These are phyloP conservation scores for Phyllotreta cruciferae DNA, from an alignment of 2,888 invertebrate genomes.

Conservation along the genomic window DNA sequence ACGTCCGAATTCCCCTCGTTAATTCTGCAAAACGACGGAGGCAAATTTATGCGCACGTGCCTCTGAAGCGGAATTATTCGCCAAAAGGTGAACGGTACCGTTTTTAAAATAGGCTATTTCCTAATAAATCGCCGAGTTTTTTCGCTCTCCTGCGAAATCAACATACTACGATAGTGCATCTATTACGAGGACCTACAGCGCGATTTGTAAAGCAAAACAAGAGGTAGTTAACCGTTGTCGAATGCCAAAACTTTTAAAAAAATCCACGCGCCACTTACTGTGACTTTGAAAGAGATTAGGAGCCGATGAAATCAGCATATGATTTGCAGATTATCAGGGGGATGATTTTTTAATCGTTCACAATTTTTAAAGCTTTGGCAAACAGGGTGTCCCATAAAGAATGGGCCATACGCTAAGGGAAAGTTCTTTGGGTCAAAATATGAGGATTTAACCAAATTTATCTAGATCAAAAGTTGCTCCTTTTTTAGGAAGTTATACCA, in stretches of 20 bases:
- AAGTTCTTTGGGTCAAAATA: no score
- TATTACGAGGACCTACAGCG: not conserved
- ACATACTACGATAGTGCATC: conserved; percentile 12
- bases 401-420: no score
- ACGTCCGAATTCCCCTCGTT: not conserved
- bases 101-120: conserved; percentile 7
- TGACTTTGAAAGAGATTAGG: no score
- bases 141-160: not conserved
- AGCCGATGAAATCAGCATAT: no score
- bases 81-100: conserved; percentile 6
- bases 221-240: not conserved
- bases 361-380: no score
- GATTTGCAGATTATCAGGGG: no score
- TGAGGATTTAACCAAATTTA: no score
- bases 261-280: no score
- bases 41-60: conserved; percentile 11
- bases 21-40: not conserved
- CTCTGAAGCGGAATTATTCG: conserved; percentile 2
- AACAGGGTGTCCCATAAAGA: no score
- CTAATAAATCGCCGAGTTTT: not conserved
- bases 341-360: no score
- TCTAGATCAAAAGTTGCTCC: no score
- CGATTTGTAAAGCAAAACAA: not conserved
- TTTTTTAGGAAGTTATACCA: no score
- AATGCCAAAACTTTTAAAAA: conserved; percentile 3